phyloP scores from a whole-genome alignment of 2,113 vertebrate genomes.

The Heptranchias perlo region DNA sequence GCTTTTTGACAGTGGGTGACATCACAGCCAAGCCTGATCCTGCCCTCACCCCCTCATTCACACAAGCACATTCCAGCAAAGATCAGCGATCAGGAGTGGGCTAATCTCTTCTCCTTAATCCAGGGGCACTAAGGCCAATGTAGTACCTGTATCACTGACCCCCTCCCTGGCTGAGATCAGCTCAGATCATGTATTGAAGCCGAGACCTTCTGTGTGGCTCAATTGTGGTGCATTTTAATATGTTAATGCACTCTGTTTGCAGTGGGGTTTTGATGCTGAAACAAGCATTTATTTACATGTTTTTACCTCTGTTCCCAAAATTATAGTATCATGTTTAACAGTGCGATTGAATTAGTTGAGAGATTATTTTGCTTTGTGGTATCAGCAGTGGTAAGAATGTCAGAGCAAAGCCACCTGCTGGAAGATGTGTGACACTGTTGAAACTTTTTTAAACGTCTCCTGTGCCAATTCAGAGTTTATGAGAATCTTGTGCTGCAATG shows the following conservation, averaged over 20 bases:
- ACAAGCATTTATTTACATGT: too few species aligned
- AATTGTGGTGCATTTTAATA: background rate
- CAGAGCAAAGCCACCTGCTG: background rate
- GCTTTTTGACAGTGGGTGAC: background rate
- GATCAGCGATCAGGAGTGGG: background rate
- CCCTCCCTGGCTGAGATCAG: background rate
- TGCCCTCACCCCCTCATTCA: background rate
- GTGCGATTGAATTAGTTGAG: background rate
- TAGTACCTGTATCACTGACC: background rate
- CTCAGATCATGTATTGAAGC: background rate
- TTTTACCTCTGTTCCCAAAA: background rate
- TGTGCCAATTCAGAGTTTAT: conserved; percentile 23
- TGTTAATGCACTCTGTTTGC: background rate
- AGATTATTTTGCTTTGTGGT: background rate
- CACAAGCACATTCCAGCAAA: background rate
- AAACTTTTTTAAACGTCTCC: background rate
- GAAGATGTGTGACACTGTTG: conserved; percentile 18
- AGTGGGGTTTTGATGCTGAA: background rate
- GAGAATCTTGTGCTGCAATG: conserved; percentile 11
- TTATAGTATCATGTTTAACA: background rate
- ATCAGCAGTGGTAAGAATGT: background rate
- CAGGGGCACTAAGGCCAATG: background rate
- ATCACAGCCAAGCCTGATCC: background rate
- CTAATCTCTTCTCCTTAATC: too few species aligned
- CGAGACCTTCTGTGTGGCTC: background rate